A percentile compares a stretch with the other conserved stretches of the same genome.
These are phyloP conservation scores for Podotricha telesiphe DNA, from an alignment of 2,888 invertebrate genomes.

Conservation along the genomic window DNA sequence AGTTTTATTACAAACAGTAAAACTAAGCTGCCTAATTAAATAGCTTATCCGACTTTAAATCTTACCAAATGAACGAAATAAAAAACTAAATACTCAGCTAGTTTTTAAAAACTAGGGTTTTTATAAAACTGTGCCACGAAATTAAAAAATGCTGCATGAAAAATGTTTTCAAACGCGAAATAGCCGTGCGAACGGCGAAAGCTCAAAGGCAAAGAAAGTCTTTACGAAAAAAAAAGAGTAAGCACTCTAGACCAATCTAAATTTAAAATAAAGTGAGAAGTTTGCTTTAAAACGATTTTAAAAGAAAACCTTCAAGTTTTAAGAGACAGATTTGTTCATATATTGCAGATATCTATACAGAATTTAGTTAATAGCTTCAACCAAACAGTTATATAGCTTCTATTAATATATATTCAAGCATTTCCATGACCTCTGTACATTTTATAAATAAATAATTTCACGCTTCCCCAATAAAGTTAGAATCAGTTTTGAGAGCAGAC, in stretches of 20 bases:
- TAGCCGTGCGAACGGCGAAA: slow-evolving; percentile 17
- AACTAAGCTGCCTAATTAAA: background rate
- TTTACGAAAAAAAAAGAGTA: slow-evolving; percentile 31
- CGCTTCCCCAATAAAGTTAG: slow-evolving; percentile 4
- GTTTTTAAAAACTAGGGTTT: slow-evolving; percentile 10
- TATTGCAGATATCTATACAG: slow-evolving; percentile 1
- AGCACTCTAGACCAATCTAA: slow-evolving; percentile 27
- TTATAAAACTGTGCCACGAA: slow-evolving; percentile 21
- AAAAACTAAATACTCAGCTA: background rate
- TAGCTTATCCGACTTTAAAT: background rate
- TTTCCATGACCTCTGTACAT: background rate
- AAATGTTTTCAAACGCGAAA: slow-evolving; percentile 34
- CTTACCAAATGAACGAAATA: background rate
- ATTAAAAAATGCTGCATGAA: slow-evolving; percentile 23
- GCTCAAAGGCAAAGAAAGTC: slow-evolving; percentile 35
- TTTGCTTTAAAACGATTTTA: slow-evolving; percentile 6
- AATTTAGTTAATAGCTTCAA: background rate
- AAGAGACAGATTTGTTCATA: background rate
- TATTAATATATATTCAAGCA: background rate
- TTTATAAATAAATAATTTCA: background rate
- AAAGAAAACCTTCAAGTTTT: background rate
- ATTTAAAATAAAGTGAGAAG: slow-evolving; percentile 7
- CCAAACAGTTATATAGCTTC: background rate
- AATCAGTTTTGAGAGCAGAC: slow-evolving; percentile 23
- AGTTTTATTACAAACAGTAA: background rate